Evolutionary conservation across 2,113 vertebrate species (phyloP).

Genomic region (Vulpes lagopus): DNA sequence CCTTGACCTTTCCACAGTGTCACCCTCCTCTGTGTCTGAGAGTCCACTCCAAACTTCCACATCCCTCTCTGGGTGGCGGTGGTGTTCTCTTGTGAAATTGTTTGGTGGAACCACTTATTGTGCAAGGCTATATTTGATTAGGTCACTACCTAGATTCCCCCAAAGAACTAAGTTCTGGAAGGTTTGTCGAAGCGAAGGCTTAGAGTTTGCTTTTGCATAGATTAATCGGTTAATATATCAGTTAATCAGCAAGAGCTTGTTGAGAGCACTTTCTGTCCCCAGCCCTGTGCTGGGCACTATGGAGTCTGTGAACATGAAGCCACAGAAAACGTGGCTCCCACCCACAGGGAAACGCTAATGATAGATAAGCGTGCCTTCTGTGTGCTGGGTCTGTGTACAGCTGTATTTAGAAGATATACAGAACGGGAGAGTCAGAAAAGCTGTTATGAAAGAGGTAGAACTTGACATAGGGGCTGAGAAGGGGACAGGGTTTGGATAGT

Average conservation of each 20-base stretch:
- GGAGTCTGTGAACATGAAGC: background rate
- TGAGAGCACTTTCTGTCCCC: background rate
- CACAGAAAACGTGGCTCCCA: background rate
- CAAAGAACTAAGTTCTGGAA: conserved; percentile 39
- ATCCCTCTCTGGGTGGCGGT: background rate
- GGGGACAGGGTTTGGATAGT: background rate
- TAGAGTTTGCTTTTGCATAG: background rate
- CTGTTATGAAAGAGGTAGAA: background rate
- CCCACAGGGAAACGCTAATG: background rate
- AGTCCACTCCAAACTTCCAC: conserved; percentile 59
- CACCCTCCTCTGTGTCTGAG: background rate
- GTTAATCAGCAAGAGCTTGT: background rate
- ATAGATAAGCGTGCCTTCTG: background rate
- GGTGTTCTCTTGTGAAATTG: conserved; percentile 72
- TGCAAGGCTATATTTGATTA: conserved; percentile 63
- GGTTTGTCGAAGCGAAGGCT: conserved; percentile 3
- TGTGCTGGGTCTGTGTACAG: background rate
- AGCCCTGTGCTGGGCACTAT: background rate
- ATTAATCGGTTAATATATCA: background rate
- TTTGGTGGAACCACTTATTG: conserved; percentile 65
- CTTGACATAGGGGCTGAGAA: background rate
- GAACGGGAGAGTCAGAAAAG: background rate
- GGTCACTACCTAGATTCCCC: conserved; percentile 46
- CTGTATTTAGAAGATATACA: background rate
- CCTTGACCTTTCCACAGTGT: background rate